Evolutionary conservation across 2,797 vertebrate genomes (phyloP), one percentile per base, ranked within the genome.

Genomic region (Hipposideros larvatus): DNA sequence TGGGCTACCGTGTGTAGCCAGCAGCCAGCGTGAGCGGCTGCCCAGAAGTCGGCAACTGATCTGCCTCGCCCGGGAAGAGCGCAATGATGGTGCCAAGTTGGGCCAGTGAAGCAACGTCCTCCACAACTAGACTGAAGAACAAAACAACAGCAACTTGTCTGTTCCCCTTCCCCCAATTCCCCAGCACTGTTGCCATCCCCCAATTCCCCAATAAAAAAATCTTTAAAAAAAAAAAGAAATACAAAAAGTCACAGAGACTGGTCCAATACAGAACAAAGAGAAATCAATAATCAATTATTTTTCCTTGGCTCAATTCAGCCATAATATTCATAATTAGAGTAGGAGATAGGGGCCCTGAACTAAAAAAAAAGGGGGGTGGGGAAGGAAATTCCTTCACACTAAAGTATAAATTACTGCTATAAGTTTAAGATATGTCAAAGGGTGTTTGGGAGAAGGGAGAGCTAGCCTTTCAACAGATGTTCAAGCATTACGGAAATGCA

Each of bases 251-350:
- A 82, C 4, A 59, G 31, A 83, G 16, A 41, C 14, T 63, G 41
- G 34, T n/a, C 31, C 61, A 37, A 37, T 41, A 92, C 57, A 90
- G 31, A 96, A 51, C 21, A 75, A 89, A 86, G 22, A 43, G 41
- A 75, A 92, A 84, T 79, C 70, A 83, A 43, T 84, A 93, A 84
- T 75, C 70, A 83, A 37, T 84, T 70, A 53, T 46, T 77, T 65
- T 86, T n/a, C 48, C 74, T 96, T 82, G 22, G 41, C 79, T 31
- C 51, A 97, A 90, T 31, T 22, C 43, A 71, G 34, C 28, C 34
- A 46, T 68, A 57, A 71, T 88, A 66, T 90, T 90, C n/a, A 74
- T 90, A 63, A 86, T 82, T 63, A 61, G 55, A 83, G 4, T 10
- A 22, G 8, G 10, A 94, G 34, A 15, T 43, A 86, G 48, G 28